Evolutionary conservation across 2,888 invertebrate species (phyloP).

Genomic region (Anthophora plumipes): DNA sequence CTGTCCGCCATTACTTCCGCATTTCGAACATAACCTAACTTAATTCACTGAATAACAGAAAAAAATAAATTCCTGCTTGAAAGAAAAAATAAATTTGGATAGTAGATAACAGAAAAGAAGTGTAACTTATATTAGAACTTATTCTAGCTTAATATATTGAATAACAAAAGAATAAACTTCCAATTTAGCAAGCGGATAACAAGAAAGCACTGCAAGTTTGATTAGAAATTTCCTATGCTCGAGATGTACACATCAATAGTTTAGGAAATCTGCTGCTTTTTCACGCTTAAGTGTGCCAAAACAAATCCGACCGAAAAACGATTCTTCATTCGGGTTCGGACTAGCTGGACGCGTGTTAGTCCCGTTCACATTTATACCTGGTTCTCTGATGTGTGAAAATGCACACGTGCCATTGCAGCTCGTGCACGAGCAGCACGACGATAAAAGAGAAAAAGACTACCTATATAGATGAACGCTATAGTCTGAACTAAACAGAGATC

Average conservation of each 20-base stretch:
- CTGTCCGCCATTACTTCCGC: too few species aligned
- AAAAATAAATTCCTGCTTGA: too few species aligned
- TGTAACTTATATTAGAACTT: too few species aligned
- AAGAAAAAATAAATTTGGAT: too few species aligned
- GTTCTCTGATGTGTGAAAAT: constrained; percentile 63
- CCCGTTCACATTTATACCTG: constrained; percentile 11
- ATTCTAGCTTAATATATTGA: too few species aligned
- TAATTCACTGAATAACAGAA: too few species aligned
- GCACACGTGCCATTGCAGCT: constrained; percentile 61
- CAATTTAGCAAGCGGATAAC: too few species aligned
- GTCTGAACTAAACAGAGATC: not conserved
- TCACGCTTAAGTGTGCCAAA: constrained; percentile 49
- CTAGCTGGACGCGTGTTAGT: constrained; percentile 30
- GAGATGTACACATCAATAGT: not conserved
- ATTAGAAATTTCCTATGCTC: not conserved
- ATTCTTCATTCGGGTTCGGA: not conserved
- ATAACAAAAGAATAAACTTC: too few species aligned
- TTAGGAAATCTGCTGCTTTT: constrained; percentile 35
- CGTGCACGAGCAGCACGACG: constrained; percentile 35
- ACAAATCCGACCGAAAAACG: constrained; percentile 49
- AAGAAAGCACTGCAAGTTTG: too few species aligned
- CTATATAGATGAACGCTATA: not conserved
- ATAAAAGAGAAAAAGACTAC: constrained; percentile 27
- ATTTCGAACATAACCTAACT: too few species aligned
- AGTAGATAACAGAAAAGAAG: too few species aligned